phyloP scores from a whole-genome alignment of 2,888 invertebrate species.

The Drosophila histrio region DNA sequence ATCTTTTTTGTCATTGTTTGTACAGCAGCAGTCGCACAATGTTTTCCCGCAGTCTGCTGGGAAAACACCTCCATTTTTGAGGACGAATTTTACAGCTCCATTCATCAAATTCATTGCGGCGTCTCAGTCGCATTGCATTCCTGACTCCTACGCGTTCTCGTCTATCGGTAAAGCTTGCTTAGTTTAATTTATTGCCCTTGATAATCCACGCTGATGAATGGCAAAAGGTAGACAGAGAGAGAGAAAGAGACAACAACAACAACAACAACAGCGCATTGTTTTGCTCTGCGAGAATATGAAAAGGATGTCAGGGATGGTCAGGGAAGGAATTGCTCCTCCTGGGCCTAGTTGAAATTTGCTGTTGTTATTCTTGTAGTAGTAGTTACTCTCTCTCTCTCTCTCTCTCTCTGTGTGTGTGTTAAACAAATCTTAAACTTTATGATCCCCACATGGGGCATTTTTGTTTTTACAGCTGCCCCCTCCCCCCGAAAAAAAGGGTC shows the following conservation, averaged over 20 bases:
- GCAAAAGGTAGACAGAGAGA: slow-evolving; percentile 16
- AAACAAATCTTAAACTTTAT: slow-evolving; percentile 31
- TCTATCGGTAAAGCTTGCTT: slow-evolving; percentile 26
- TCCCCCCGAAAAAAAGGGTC: neutral
- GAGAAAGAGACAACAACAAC: neutral
- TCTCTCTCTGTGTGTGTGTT: too few species aligned
- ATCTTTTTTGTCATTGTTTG: slow-evolving; percentile 11
- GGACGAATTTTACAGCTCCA: slow-evolving; percentile 51
- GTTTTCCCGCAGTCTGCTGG: slow-evolving; percentile 3
- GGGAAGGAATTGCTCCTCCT: neutral
- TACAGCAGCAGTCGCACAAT: neutral
- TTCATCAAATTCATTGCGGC: slow-evolving; percentile 62
- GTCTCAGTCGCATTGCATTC: slow-evolving; percentile 27
- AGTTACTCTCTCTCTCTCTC: too few species aligned
- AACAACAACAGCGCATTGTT: neutral
- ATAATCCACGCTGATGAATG: slow-evolving; percentile 74
- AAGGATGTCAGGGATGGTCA: neutral
- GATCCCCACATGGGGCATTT: slow-evolving; percentile 13
- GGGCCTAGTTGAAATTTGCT: slow-evolving; percentile 15
- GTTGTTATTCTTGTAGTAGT: slow-evolving; percentile 2
- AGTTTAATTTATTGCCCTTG: slow-evolving; percentile 68
- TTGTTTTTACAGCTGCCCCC: slow-evolving; percentile 6
- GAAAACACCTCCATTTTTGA: slow-evolving; percentile 23
- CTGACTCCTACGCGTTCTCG: neutral
- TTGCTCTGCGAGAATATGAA: neutral